Evolutionary conservation across 2,888 invertebrate species (phyloP), one percentile per base, ranked within the genome.

Genomic region (Campaea margaritaria): DNA sequence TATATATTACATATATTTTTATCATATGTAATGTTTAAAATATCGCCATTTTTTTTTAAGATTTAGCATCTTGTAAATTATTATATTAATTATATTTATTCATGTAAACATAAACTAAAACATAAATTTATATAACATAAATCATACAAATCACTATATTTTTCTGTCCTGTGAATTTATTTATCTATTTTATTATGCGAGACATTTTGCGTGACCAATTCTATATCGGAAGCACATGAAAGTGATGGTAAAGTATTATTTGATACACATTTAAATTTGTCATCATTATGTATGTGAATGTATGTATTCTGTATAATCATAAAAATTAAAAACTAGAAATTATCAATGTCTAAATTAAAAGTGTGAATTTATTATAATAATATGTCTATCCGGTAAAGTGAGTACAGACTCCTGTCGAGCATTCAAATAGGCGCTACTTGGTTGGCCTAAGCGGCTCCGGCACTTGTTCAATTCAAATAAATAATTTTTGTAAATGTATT

Each of bases 401-500:
- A 79, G 80, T 82, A 78, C 82, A 78, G 79, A 69, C 52, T 39
- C 16, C 38, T 45, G 41, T 58, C 60, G 58, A 65, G 68, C 59
- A 58, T 70, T 61, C 57, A 58, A 67, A 62, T 68, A 64, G 73
- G 69, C 67, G 59, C 73, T 82, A 85, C 79, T 75, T 80, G 77
- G 75, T 68, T 71, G 83, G 82, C 82, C 83, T 86, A 83, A 81
- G 51, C 51, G 58, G 49, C 44, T 62, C 72, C 78, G 77, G 79
- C 59, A 51, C 64, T 67, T 50, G 51, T 76, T 68, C 67, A 75
- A 74, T 61, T 67, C 71, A 68, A 70, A 70, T 67, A 73, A 64
- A 69, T 59, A 64, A 74, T 77, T 78, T 82, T 81, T 73, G 71
- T 78, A 71, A 70, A 74, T 70, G 72, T 76, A 78, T 78, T 73